phyloP scores from a whole-genome alignment of 2,797 vertebrate genomes.

The Rhynchotus rufescens region DNA sequence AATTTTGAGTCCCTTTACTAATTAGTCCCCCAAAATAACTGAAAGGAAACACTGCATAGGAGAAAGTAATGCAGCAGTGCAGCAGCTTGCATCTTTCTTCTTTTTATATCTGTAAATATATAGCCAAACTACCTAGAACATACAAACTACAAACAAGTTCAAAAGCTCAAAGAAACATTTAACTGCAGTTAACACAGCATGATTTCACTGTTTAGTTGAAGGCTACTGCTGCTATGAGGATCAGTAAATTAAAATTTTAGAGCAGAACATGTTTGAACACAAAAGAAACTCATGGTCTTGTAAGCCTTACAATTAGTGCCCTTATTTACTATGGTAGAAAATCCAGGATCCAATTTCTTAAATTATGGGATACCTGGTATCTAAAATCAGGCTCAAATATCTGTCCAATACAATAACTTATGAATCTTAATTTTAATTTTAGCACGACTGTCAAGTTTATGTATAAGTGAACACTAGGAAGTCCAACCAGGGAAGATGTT shows the following conservation, averaged over 20 bases:
- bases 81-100: too few relatives aligned
- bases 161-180: neutral
- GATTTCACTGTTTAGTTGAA: neutral
- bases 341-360: neutral
- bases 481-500: neutral
- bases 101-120: too few relatives aligned
- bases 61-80: neutral
- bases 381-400: neutral
- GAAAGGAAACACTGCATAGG: neutral
- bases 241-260: neutral
- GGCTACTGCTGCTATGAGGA: neutral
- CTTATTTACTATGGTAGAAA: neutral
- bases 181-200: neutral
- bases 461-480: neutral
- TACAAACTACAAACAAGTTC: neutral
- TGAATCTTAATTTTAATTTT: neutral
- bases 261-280: neutral
- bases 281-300: neutral
- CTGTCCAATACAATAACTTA: neutral
- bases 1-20: neutral
- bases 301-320: neutral
- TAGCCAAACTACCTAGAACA: too few relatives aligned
- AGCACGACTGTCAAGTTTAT: neutral
- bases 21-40: neutral
- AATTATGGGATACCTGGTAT: neutral